Evolutionary conservation across 2,113 vertebrate species (phyloP).

Genomic region (Hemibagrus wyckioides): DNA sequence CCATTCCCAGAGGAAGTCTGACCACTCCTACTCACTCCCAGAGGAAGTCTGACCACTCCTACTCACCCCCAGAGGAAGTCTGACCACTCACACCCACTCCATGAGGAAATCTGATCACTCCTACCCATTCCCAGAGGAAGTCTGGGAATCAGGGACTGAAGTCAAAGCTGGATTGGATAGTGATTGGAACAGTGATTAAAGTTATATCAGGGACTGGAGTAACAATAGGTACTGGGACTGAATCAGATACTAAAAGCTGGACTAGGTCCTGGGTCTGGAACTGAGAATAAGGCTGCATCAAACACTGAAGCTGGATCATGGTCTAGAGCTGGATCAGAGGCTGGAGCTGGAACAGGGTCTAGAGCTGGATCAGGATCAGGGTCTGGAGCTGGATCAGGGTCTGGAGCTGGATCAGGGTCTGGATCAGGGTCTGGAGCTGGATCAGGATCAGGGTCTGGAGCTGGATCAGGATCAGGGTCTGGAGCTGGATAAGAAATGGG

Average conservation of each 20-base stretch:
- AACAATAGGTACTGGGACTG: neutral
- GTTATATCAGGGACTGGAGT: neutral
- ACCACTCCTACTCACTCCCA: too few species aligned
- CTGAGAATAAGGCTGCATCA: too few species aligned
- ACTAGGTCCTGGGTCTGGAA: neutral
- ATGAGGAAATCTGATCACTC: too few species aligned
- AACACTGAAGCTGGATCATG: neutral
- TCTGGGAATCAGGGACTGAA: too few species aligned
- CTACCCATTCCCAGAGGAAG: too few species aligned
- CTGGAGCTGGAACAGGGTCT: neutral
- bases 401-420: neutral
- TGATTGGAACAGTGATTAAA: neutral
- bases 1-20: too few species aligned
- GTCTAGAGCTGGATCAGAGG: neutral
- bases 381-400: neutral
- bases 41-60: too few species aligned
- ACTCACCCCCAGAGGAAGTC: too few species aligned
- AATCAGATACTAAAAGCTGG: neutral
- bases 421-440: neutral
- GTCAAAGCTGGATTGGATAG: too few species aligned
- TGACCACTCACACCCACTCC: too few species aligned
- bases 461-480: neutral
- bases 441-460: neutral
- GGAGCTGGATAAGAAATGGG: neutral
- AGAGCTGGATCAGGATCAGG: neutral